Evolutionary conservation across 1,140 invertebrate genomes (phyloP).

Genomic region (Cotesia glomerata): DNA sequence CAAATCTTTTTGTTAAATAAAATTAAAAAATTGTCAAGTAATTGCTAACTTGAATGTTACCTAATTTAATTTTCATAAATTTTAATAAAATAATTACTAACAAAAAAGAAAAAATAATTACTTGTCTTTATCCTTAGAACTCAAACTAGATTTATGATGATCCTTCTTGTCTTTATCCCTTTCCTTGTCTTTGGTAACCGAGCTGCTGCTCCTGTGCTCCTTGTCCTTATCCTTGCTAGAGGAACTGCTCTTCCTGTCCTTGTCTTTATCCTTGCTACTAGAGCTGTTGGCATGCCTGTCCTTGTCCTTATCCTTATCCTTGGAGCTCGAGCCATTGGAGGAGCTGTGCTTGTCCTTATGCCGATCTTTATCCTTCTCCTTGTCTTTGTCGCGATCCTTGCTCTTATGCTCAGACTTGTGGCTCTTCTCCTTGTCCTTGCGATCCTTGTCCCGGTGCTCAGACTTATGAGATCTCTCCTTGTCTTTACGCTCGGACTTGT

Average conservation of each 20-base stretch:
- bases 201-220: constrained; percentile 62
- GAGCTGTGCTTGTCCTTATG: constrained; percentile 55
- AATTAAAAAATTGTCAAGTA: no score
- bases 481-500: constrained; percentile 71
- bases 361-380: no score
- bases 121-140: constrained; percentile 50
- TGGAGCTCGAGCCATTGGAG: constrained; percentile 10
- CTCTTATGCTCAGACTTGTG: constrained; percentile 63
- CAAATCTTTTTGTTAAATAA: no score
- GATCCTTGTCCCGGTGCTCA: constrained; percentile 61
- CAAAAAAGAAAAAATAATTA: background rate
- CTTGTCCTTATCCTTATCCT: constrained; percentile 27
- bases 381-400: constrained; percentile 56
- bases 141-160: constrained; percentile 52
- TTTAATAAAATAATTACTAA: constrained; percentile 22
- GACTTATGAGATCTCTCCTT: constrained; percentile 67
- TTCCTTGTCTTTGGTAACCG: constrained; percentile 68
- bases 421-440: constrained; percentile 50
- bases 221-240: constrained; percentile 67
- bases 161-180: constrained; percentile 43
- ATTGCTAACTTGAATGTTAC: no score
- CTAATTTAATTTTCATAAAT: no score
- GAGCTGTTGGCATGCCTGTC: constrained; percentile 17
- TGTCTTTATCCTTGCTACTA: constrained; percentile 63
- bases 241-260: constrained; percentile 59